Evolutionary conservation across 2,888 invertebrate genomes (phyloP).

Genomic region (Chelonus formosanus): DNA sequence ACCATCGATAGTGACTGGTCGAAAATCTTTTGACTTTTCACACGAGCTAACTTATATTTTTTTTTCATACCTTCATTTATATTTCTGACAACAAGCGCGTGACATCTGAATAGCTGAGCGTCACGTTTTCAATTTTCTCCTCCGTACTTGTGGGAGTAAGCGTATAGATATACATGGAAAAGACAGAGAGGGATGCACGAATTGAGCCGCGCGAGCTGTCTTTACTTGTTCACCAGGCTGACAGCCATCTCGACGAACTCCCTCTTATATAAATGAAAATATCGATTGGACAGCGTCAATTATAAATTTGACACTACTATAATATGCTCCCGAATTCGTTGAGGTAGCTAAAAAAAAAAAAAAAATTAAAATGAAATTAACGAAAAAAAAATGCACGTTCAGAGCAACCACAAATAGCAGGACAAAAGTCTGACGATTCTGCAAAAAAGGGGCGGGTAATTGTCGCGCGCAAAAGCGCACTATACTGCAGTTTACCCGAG

Average conservation of each 20-base stretch:
- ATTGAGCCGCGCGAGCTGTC: constrained; percentile 53
- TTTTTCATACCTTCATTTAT: constrained; percentile 16
- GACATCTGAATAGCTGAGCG: constrained; percentile 57
- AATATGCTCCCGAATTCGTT: constrained; percentile 44
- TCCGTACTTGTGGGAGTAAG: constrained; percentile 9
- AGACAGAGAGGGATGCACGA: constrained; percentile 22
- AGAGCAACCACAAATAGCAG: constrained; percentile 17
- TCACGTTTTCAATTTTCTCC: constrained; percentile 60
- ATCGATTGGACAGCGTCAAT: constrained; percentile 62
- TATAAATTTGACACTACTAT: constrained; percentile 59
- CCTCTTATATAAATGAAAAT: constrained; percentile 62
- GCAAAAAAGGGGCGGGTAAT: constrained; percentile 18
- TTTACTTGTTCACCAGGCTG: constrained; percentile 59
- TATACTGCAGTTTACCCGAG: constrained; percentile 23
- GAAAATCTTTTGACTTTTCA: background rate
- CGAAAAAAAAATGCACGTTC: constrained; percentile 16
- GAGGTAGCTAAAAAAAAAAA: constrained; percentile 5
- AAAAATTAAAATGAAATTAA: background rate
- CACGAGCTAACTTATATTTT: background rate
- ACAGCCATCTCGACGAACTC: constrained; percentile 55
- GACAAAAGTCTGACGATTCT: constrained; percentile 24
- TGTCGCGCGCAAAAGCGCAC: constrained; percentile 30
- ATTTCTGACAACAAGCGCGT: constrained; percentile 35
- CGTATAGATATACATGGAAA: constrained; percentile 12
- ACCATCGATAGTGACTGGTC: too few relatives aligned